Evolutionary conservation across 2,888 invertebrate genomes (phyloP).

Genomic region (Ischnura elegans): DNA sequence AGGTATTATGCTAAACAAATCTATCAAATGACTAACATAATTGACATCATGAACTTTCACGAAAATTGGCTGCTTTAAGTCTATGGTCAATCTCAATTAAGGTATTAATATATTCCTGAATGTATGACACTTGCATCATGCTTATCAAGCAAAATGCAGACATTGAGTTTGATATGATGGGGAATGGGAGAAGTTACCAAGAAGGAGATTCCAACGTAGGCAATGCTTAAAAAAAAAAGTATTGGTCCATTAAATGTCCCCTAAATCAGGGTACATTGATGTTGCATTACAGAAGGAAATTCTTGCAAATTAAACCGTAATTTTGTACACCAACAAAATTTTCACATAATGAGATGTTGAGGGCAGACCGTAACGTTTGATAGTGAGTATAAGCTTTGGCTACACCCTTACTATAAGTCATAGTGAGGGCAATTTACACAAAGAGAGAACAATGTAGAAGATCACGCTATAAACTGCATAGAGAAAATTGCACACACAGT

Average conservation of each 20-base stretch:
- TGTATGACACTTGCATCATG: slow-evolving; percentile 11
- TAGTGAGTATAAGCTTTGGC: slow-evolving; percentile 59
- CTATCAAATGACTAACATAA: slow-evolving; percentile 61
- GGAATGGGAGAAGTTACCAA: slow-evolving; percentile 63
- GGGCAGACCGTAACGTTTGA: slow-evolving; percentile 34
- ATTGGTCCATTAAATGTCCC: slow-evolving; percentile 55
- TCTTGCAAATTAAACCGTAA: slow-evolving; percentile 33
- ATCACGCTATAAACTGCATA: slow-evolving; percentile 63
- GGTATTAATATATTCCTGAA: slow-evolving; percentile 48
- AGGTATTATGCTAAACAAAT: slow-evolving; percentile 56
- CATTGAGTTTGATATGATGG: slow-evolving; percentile 55
- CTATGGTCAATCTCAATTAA: slow-evolving; percentile 57
- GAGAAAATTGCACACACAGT: slow-evolving; percentile 59
- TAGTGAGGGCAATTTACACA: slow-evolving; percentile 60
- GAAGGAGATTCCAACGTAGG: slow-evolving; percentile 55
- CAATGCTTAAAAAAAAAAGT: slow-evolving; percentile 52
- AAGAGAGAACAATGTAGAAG: slow-evolving; percentile 56
- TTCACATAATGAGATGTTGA: background rate
- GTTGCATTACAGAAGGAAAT: slow-evolving; percentile 21
- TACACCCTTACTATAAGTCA: slow-evolving; percentile 50
- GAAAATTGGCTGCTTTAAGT: slow-evolving; percentile 63
- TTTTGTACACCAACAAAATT: background rate
- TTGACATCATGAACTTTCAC: slow-evolving; percentile 65
- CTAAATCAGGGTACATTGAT: background rate
- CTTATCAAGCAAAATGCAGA: slow-evolving; percentile 53